Evolutionary conservation across 2,113 vertebrate genomes (phyloP), one percentile per base, ranked within the genome.

Genomic region (Eurystomus gularis): DNA sequence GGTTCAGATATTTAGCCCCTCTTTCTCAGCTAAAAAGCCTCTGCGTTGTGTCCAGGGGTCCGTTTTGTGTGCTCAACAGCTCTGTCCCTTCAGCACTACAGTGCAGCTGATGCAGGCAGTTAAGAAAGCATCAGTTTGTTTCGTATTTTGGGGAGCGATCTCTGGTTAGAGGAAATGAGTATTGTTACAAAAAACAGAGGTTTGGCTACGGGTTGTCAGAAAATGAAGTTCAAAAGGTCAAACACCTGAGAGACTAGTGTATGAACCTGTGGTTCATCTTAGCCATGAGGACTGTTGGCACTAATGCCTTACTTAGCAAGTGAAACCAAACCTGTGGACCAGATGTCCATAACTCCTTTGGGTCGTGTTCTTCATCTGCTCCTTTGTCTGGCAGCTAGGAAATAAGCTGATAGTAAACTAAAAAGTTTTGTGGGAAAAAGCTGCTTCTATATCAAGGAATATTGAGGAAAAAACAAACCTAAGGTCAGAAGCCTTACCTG

Each of bases 291-390:
- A 29, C 28, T 29, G 21, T 13, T 64, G 37, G 57, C 25, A 31
- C 10, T 49, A 51, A 29, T 33, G 46, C 33, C 29, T 81, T 62
- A 24, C 40, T 82, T 89, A 23, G 33, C 46, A 31, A 17, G 24
- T 65, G 60, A 33, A 90, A 39, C 13, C 57, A 40, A 80, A n/a
- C 28, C 35, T 39, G n/a, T 48, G 23, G 52, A 39, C 20, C 26
- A 4, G 21, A 40, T 48, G 25, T 29, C 73, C 0, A 0, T 54
- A 54, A 28, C 42, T 88, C 16, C 10, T 57, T 42, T 79, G 48
- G 35, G 20, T 64, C 16, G 4, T 35, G 10, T 75, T 54, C 46
- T 89, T 87, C 39, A 26, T 40, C 19, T 54, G 24, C 35, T 79
- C 24, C 20, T 90, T 69, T 64, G 78, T n/a, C 44, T 89, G 46